Percentiles rank a stretch among this genome's conserved stretches.
These are phyloP conservation scores for Leptogaster cylindrica DNA, from an alignment of 2,888 invertebrate species.

Conservation along the genomic window DNA sequence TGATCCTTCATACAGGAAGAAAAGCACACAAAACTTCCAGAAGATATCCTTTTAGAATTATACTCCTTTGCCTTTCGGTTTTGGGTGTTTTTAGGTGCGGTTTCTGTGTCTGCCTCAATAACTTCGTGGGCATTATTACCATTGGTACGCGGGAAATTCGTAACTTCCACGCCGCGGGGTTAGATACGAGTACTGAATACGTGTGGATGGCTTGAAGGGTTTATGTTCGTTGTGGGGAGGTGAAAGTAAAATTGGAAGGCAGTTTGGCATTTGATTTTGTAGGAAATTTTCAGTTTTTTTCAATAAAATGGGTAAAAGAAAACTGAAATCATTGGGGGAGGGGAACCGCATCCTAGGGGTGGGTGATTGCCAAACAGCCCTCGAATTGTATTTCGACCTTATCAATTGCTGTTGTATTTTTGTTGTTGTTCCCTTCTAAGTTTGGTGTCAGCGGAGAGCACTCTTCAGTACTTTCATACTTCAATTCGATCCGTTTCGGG, in stretches of 20 bases:
- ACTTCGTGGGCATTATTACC: conserved; percentile 25
- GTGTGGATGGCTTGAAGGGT: no score
- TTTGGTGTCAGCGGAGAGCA: no score
- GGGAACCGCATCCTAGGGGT: neutral
- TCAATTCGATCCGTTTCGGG: conserved; percentile 21
- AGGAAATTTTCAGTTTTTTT: conserved; percentile 25
- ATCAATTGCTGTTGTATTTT: conserved; percentile 1
- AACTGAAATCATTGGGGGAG: neutral
- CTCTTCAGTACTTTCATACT: neutral
- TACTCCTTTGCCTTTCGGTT: neutral
- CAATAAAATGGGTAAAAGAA: neutral
- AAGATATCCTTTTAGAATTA: conserved; percentile 23
- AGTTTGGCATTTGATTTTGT: conserved; percentile 21
- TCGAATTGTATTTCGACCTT: no score
- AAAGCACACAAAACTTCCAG: conserved; percentile 7
- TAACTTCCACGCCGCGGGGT: neutral
- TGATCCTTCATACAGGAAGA: conserved; percentile 10
- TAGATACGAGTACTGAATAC: conserved; percentile 3
- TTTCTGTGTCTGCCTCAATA: conserved; percentile 20
- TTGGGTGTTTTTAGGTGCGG: conserved; percentile 19
- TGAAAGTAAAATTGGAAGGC: neutral
- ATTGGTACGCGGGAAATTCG: conserved; percentile 7
- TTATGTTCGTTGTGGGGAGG: no score
- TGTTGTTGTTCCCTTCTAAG: no score
- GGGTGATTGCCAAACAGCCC: no score